Evolutionary conservation across 92 coral and sea anemone species (phyloP).

Genomic region (Pocillopora grandis): DNA sequence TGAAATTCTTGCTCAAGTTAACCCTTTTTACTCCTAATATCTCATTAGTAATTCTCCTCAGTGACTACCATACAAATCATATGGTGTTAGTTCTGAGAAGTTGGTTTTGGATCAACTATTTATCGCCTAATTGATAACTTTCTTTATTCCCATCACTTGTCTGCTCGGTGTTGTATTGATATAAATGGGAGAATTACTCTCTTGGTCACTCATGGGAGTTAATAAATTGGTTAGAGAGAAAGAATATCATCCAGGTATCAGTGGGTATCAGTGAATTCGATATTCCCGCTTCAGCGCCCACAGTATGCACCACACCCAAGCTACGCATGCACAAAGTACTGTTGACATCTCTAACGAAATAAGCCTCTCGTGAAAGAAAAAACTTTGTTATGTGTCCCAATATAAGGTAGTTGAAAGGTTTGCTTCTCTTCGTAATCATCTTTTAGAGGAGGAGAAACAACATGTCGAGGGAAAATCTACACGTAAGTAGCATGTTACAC

Average conservation of each 20-base stretch:
- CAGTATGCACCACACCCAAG: conserved; percentile 31
- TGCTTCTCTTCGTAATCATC: background rate
- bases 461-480: conserved; percentile 47
- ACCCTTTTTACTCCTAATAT: too few relatives aligned
- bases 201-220: too few relatives aligned
- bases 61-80: too few relatives aligned
- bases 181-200: too few relatives aligned
- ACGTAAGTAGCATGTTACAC: conserved; percentile 35
- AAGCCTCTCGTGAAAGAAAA: background rate
- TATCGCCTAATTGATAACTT: too few relatives aligned
- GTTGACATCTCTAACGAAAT: conserved; percentile 6
- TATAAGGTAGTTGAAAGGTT: background rate
- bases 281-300: conserved; percentile 31
- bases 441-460: background rate
- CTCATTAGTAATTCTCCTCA: too few relatives aligned
- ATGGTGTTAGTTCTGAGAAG: too few relatives aligned
- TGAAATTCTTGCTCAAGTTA: too few relatives aligned
- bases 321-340: conserved; percentile 33
- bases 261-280: conserved; percentile 68
- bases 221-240: too few relatives aligned
- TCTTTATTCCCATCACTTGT: too few relatives aligned
- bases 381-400: background rate
- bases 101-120: too few relatives aligned
- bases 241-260: conserved; percentile 23
- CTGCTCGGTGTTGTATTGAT: too few relatives aligned